Conservation (phyloP, 2,888 invertebrate genomes). For the Hyles lineata region DNA sequence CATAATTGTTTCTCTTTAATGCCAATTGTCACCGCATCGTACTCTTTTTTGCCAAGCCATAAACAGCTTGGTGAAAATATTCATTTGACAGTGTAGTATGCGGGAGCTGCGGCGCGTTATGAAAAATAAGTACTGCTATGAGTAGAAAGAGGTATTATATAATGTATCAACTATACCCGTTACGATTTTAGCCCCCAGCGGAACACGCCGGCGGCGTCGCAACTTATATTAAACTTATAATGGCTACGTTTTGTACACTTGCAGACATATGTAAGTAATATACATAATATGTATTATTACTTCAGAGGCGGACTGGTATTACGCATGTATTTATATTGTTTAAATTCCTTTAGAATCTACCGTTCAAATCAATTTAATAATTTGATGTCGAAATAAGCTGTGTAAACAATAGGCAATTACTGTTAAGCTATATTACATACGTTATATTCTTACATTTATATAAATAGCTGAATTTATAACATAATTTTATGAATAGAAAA, state of each 20-base stretch:
- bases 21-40: no score
- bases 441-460: no score
- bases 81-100: not conserved
- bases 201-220: constrained; percentile 12
- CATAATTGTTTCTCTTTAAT: no score
- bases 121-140: constrained; percentile 25
- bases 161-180: constrained; percentile 25
- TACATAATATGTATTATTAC: not conserved
- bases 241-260: constrained; percentile 8
- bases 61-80: not conserved
- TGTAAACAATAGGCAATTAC: no score
- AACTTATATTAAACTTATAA: constrained; percentile 26
- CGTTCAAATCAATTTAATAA: not conserved
- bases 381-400: not conserved
- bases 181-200: constrained; percentile 19
- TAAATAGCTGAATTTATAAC: no score
- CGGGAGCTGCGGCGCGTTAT: not conserved
- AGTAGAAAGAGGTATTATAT: constrained; percentile 26
- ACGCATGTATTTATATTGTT: not conserved
- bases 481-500: no score
- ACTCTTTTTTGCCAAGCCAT: no score
- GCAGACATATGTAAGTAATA: not conserved
- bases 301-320: not conserved
- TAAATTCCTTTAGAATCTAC: not conserved
- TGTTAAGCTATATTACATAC: no score